Evolutionary conservation across 92 coral and sea anemone species (phyloP).

Genomic region (Parazoanthus atlanticus): DNA sequence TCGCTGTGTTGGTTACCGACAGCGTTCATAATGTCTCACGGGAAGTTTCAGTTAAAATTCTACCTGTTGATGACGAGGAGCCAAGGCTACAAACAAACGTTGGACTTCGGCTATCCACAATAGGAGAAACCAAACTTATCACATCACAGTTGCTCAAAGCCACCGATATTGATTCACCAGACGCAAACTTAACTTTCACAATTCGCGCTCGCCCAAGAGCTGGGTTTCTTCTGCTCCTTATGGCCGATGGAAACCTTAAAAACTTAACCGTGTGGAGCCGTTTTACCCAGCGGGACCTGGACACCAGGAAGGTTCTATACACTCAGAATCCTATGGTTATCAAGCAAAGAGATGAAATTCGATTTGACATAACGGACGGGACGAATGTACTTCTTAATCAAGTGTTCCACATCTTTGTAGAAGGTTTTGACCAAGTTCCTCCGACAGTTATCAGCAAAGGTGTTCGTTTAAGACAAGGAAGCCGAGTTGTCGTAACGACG

Average conservation of each 20-base stretch:
- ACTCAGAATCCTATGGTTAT: slow-evolving; percentile 66
- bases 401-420: slow-evolving; percentile 77
- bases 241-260: slow-evolving; percentile 57
- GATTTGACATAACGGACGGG: slow-evolving; percentile 92
- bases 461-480: slow-evolving; percentile 71
- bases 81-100: slow-evolving; percentile 79
- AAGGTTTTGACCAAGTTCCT: slow-evolving; percentile 68
- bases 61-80: slow-evolving; percentile 91
- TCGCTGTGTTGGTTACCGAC: slow-evolving; percentile 79
- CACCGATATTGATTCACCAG: slow-evolving; percentile 85
- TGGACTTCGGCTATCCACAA: slow-evolving; percentile 66
- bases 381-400: slow-evolving; percentile 78
- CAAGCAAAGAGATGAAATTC: slow-evolving; percentile 68
- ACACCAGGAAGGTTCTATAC: slow-evolving; percentile 71
- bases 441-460: slow-evolving; percentile 91
- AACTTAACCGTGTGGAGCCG: slow-evolving; percentile 61
- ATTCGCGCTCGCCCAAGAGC: slow-evolving; percentile 74
- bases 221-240: slow-evolving; percentile 68
- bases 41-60: slow-evolving; percentile 60
- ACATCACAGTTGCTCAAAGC: slow-evolving; percentile 78
- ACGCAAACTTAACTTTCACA: slow-evolving; percentile 75
- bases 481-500: slow-evolving; percentile 78
- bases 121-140: slow-evolving; percentile 83
- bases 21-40: slow-evolving; percentile 81
- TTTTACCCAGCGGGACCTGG: slow-evolving; percentile 77